Evolutionary conservation across 1,140 invertebrate genomes (phyloP).

Genomic region (Copidosoma floridanum): DNA sequence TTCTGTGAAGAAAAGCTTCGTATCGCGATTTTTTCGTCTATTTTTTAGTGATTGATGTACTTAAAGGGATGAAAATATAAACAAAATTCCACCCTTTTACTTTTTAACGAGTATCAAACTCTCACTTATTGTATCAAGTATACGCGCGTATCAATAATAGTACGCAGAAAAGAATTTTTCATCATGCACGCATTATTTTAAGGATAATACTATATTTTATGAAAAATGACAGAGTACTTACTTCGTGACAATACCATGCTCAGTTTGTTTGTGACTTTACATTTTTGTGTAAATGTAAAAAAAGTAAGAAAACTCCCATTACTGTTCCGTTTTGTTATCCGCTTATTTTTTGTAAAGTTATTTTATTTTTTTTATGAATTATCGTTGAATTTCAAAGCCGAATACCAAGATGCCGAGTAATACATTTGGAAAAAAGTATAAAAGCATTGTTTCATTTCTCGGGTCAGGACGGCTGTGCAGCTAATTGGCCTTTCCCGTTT

Average conservation of each 20-base stretch:
- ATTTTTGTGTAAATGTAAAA: not conserved
- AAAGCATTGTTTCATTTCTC: conserved; percentile 16
- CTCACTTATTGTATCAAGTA: not conserved
- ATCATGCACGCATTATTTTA: too few species aligned
- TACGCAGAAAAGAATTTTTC: too few species aligned
- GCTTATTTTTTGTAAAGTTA: too few species aligned
- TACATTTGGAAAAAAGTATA: conserved; percentile 22
- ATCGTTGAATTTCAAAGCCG: conserved; percentile 11
- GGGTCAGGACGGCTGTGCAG: conserved; percentile 19
- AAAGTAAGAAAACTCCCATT: conserved; percentile 2
- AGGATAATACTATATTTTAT: conserved; percentile 45
- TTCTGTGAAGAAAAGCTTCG: conserved; percentile 26
- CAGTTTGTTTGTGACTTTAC: too few species aligned
- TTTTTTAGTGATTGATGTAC: conserved; percentile 14
- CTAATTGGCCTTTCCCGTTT: too few species aligned
- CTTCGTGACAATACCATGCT: too few species aligned
- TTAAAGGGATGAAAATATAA: too few species aligned
- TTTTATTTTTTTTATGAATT: too few species aligned
- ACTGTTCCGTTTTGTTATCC: too few species aligned
- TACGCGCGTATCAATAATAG: too few species aligned
- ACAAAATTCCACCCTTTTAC: not conserved
- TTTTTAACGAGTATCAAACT: conserved; percentile 6
- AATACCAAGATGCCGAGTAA: conserved; percentile 13
- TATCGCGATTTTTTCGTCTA: not conserved
- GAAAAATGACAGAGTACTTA: conserved; percentile 39